Base-by-base conservation (phyloP, 2,888 invertebrate genomes). In the Heliconius sara region DNA sequence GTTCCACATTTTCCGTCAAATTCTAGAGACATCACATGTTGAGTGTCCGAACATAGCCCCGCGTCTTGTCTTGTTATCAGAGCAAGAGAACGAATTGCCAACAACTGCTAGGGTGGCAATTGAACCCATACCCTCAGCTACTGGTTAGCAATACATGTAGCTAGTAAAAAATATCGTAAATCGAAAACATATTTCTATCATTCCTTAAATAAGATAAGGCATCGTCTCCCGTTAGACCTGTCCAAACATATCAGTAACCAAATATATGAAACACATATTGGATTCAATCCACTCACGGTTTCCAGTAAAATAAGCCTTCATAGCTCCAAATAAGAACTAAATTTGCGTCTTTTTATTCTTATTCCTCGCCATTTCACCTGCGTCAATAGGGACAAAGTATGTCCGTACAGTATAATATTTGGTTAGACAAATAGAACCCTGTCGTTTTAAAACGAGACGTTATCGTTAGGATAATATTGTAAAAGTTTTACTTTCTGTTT, bases 141-240 rank as follows among this genome's bases (percentile, higher is more conserved):
- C n/a, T 60, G 60, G n/a, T n/a, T 1, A n/a, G 22, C 12, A 57
- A 57, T 57, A 57, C 22, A n/a, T n/a, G 2, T 39, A 10, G 10
- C n/a, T 12, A 60, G 60, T 19, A 39, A 60, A 73, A 73, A 12
- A 68, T 7, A 47, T 76, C 34, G n/a, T 73, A 73, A 57, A 39
- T 67, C 60, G 43, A 66, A 76, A 66, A 78, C 71, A 77, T 77
- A n/a, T 73, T 60, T 60, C 34, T 34, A 80, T 83, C 77, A 78
- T 60, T 75, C 79, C 86, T 85, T 84, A 86, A 84, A 85, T 77
- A 81, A 79, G 66, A 79, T 81, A 84, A 84, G 81, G 79, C 84
- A 85, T 84, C 78, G 79, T 83, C 84, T 84, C 81, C 86, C 85
- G 89, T 88, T 89, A 88, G 87, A 85, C 84, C 81, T 80, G 83